Evolutionary conservation across 2,888 invertebrate genomes (phyloP).

Genomic region (Andricus curvator): DNA sequence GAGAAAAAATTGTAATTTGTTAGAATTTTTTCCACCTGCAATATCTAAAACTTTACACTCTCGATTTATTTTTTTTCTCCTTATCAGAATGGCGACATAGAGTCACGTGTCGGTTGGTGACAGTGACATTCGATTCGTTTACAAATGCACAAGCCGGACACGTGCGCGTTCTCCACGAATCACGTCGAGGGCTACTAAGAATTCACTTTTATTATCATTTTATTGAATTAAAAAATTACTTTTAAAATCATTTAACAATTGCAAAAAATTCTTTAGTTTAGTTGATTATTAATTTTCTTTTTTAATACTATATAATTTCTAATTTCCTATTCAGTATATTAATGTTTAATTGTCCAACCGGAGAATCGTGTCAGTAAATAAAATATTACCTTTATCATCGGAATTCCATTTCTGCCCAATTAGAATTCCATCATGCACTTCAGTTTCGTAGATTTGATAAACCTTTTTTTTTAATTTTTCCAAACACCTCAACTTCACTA

Average conservation of each 20-base stretch:
- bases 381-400: neutral
- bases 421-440: neutral
- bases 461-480: neutral
- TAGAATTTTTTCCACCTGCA: neutral
- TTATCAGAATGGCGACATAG: constrained; percentile 33
- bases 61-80: neutral
- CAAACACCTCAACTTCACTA: constrained; percentile 1
- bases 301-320: too few species aligned
- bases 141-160: constrained; percentile 41
- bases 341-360: too few species aligned
- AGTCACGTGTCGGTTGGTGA: constrained; percentile 46
- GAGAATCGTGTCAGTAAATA: neutral
- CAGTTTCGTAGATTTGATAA: neutral
- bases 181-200: neutral
- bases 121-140: constrained; percentile 42
- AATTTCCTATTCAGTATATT: too few species aligned
- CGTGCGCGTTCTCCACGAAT: constrained; percentile 47
- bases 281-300: too few species aligned
- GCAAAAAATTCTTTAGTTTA: too few species aligned
- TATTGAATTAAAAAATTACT: neutral
- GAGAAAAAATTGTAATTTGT: too few species aligned
- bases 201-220: neutral
- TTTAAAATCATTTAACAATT: neutral
- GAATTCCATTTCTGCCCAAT: neutral
- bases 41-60: neutral